Evolutionary conservation across 2,113 vertebrate species (phyloP), one percentile per base, ranked within the genome.

Genomic region (Caretta caretta): DNA sequence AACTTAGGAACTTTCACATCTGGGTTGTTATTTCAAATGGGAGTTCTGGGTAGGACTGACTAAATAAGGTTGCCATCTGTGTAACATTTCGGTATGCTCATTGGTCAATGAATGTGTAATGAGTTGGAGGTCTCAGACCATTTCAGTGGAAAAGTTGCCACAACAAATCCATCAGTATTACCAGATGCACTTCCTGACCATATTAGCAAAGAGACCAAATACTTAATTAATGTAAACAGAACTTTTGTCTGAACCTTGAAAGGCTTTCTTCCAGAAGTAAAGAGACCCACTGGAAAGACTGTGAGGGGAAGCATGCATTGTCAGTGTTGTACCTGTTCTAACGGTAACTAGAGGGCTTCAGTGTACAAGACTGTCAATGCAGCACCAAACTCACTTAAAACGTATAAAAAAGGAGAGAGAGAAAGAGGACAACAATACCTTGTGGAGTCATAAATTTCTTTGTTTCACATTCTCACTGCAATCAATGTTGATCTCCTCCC

Each of bases 341-440:
- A 94, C 65, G 85, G 88, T 11, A 93, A 84, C 72, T 17, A 31
- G 11, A 57, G 72, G 90, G 94, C 53, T 89, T 54, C 24, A 57
- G 91, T 8, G 84, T 87, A 86, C 72, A 2, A 1, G 8, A 3
- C 86, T 0, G 48, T 93, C 93, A 93, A 95, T 38, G 9, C 83
- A 88, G 96, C 96, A 62, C 0, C 38, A 96, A 93, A 96, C 95
- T 93, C 95, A 94, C 95, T 96, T 91, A 69, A 96, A 96, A 93
- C 22, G 59, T 80, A 27, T 24, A 49, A 27, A 48, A 79, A 25
- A 5, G 3, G 14, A 46, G 19, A 80, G n/a, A 91, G 96, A 95
- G 93, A 11, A 84, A 48, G 6, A 22, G 38, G 19, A 31, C 76
- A 87, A 76, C 84, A 86, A 51, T 81, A 93, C 91, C 83, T 93